These are phyloP conservation scores for Microctenopoma steveboyesi DNA, from an alignment of 2,797 vertebrate species.

Conservation along the genomic window DNA sequence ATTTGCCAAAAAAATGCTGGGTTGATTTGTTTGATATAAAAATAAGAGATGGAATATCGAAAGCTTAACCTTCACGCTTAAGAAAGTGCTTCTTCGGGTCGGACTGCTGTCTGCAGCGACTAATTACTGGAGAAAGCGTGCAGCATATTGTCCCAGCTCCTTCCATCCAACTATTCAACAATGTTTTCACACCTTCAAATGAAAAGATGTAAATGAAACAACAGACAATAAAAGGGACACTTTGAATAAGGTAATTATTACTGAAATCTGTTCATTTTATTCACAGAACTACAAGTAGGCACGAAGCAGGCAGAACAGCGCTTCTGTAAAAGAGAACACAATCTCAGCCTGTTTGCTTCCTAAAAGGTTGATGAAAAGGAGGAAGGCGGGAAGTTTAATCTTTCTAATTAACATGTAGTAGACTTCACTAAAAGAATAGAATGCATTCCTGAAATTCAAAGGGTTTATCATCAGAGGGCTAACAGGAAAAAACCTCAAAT, in stretches of 20 bases:
- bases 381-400: slow-evolving; percentile 2
- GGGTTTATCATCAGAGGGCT: background rate
- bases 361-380: slow-evolving; percentile 19
- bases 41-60: slow-evolving; percentile 21
- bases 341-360: slow-evolving; percentile 22
- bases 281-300: slow-evolving; percentile 1
- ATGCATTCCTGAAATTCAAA: slow-evolving; percentile 12
- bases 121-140: slow-evolving; percentile 15
- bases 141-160: background rate
- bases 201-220: background rate
- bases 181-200: background rate
- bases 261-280: slow-evolving; percentile 21
- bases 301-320: slow-evolving; percentile 15
- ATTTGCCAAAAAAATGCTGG: slow-evolving; percentile 59
- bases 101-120: slow-evolving; percentile 11
- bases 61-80: slow-evolving; percentile 5
- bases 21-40: slow-evolving; percentile 50
- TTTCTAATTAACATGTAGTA: background rate
- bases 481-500: slow-evolving; percentile 6
- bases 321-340: slow-evolving; percentile 36
- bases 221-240: no score
- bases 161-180: background rate
- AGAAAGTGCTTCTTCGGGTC: slow-evolving; percentile 10
- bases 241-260: background rate
- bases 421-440: slow-evolving; percentile 3